phyloP scores from a whole-genome alignment of 2,797 vertebrate genomes.

The Amphiprion clarkii region DNA sequence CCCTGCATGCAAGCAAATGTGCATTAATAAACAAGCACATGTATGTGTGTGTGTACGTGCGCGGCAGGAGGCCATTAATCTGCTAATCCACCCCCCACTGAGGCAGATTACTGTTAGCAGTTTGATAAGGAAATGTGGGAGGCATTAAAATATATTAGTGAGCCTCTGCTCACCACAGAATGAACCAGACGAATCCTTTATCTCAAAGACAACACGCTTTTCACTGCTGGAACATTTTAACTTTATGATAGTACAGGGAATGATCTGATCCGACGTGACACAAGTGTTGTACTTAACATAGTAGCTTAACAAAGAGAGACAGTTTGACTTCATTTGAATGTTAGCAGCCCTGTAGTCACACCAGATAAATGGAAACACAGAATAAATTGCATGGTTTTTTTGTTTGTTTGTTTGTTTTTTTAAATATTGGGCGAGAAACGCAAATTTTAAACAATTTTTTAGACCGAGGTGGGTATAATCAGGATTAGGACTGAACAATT shows the following conservation, averaged over 20 bases:
- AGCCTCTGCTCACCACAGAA: conserved; percentile 7
- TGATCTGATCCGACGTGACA: neutral
- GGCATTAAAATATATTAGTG: conserved; percentile 49
- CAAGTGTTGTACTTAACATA: no score
- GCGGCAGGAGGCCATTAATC: conserved; percentile 40
- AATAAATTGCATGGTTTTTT: no score
- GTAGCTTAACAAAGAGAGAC: no score
- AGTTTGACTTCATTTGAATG: no score
- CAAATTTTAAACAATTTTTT: no score
- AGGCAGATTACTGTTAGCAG: conserved; percentile 53
- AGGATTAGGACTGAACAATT: no score
- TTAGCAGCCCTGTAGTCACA: no score
- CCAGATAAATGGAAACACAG: no score
- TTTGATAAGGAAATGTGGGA: conserved; percentile 54
- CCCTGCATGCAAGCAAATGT: conserved; percentile 8
- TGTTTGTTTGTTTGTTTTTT: no score
- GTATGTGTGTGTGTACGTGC: neutral
- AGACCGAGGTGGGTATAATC: no score
- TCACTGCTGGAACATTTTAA: neutral
- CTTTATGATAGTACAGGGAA: neutral
- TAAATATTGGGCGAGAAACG: no score
- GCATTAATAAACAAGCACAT: neutral
- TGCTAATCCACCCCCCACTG: conserved; percentile 48
- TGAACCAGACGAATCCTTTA: conserved; percentile 26
- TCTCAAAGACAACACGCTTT: conserved; percentile 11